These are phyloP conservation scores for Pseudomyrmex sp. DNA, from an alignment of 1,140 invertebrate species.

Conservation along the genomic window DNA sequence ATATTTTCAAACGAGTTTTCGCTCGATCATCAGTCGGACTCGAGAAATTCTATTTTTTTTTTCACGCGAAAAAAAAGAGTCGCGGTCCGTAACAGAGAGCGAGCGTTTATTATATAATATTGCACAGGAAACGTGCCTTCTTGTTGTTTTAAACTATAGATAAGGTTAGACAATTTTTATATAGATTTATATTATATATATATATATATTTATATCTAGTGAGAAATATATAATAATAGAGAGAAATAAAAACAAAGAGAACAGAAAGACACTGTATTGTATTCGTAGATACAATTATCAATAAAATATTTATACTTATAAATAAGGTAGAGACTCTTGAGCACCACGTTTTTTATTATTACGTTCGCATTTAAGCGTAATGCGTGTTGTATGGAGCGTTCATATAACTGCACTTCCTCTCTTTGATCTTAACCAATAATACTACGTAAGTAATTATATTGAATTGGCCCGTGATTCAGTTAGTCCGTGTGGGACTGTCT, in stretches of 20 bases:
- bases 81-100: conserved; percentile 31
- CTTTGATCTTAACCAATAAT: conserved; percentile 25
- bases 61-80: conserved; percentile 4
- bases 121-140: conserved; percentile 34
- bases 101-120: conserved; percentile 5
- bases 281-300: conserved; percentile 44
- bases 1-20: conserved; percentile 28
- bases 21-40: conserved; percentile 23
- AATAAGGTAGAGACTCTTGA: conserved; percentile 28
- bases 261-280: conserved; percentile 12
- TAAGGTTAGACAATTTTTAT: conserved; percentile 56
- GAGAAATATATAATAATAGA: conserved; percentile 38
- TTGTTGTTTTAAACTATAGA: conserved; percentile 46
- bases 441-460: not conserved
- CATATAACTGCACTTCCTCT: not conserved
- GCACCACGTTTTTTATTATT: conserved; percentile 22
- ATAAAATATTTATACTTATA: conserved; percentile 39
- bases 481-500: no score
- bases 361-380: conserved; percentile 7
- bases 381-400: not conserved
- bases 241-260: conserved; percentile 10
- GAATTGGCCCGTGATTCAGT: no score
- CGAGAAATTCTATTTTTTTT: conserved; percentile 58
- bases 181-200: conserved; percentile 34
- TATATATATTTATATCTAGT: conserved; percentile 3